phyloP scores from a whole-genome alignment of 2,113 vertebrate genomes.

The Aptenodytes patagonicus region DNA sequence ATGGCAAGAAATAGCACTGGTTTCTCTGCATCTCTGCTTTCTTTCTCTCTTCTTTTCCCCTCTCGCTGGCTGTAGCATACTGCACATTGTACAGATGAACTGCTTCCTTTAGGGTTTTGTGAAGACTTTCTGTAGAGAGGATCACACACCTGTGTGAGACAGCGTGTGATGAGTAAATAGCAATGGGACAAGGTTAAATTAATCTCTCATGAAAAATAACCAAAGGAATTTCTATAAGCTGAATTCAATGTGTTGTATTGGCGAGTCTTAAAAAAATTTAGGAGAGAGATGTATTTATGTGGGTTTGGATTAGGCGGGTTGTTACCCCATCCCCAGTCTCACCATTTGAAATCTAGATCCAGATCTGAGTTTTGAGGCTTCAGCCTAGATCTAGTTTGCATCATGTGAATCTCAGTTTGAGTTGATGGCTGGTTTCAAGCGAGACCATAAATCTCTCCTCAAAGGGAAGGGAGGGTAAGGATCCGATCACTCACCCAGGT shows the following conservation, averaged over 20 bases:
- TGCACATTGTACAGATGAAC: background rate
- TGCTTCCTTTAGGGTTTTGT: background rate
- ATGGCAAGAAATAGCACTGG: background rate
- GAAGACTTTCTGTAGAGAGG: background rate
- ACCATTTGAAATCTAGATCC: background rate
- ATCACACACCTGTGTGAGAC: background rate
- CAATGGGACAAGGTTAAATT: background rate
- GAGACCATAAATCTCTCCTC: background rate
- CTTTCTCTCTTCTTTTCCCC: background rate
- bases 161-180: background rate
- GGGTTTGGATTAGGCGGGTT: background rate
- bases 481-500: background rate
- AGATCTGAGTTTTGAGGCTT: conserved; percentile 14
- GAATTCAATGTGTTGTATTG: background rate
- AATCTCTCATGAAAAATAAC: background rate
- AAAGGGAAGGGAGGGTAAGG: background rate
- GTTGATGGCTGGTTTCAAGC: background rate
- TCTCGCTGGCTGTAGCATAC: background rate
- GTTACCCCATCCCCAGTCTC: background rate
- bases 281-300: background rate
- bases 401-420: background rate
- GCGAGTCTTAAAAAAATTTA: background rate
- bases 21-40: background rate
- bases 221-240: background rate
- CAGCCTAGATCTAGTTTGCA: background rate